These are phyloP conservation scores for Ischnus inquisitorius DNA, from an alignment of 2,888 invertebrate species.

Conservation along the genomic window DNA sequence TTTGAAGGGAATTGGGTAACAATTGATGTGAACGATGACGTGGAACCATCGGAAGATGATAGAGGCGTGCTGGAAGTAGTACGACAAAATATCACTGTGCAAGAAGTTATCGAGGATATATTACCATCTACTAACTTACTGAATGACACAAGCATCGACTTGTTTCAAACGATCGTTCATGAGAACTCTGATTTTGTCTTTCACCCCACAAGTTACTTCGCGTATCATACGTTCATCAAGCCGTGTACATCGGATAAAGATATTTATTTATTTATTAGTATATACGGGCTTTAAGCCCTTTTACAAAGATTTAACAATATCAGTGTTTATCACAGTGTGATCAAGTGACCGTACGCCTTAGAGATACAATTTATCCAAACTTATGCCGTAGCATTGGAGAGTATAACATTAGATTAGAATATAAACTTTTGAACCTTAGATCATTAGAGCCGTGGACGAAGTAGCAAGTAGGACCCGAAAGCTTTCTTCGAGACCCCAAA, in stretches of 20 bases:
- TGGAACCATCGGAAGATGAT: neutral
- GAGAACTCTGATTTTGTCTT: constrained; percentile 4
- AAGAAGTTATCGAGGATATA: neutral
- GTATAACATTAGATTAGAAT: too few species aligned
- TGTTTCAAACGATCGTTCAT: constrained; percentile 25
- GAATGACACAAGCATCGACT: constrained; percentile 19
- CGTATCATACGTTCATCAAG: constrained; percentile 1
- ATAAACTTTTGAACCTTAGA: too few species aligned
- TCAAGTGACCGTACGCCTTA: too few species aligned
- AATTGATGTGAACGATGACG: neutral
- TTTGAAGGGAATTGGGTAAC: neutral
- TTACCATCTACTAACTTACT: constrained; percentile 1
- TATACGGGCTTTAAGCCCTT: too few species aligned
- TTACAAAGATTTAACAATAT: too few species aligned
- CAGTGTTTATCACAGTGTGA: too few species aligned
- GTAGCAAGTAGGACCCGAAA: too few species aligned
- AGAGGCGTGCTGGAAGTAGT: neutral
- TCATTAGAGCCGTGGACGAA: too few species aligned
- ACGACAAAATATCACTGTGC: neutral
- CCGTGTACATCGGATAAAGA: constrained; percentile 16
- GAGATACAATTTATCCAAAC: too few species aligned
- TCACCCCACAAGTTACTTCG: constrained; percentile 4
- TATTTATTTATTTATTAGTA: too few species aligned
- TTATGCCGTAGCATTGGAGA: too few species aligned
- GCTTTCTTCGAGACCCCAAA: too few species aligned